These are phyloP conservation scores for Mythimna ferrago DNA, from an alignment of 2,888 invertebrate species.

Conservation along the genomic window DNA sequence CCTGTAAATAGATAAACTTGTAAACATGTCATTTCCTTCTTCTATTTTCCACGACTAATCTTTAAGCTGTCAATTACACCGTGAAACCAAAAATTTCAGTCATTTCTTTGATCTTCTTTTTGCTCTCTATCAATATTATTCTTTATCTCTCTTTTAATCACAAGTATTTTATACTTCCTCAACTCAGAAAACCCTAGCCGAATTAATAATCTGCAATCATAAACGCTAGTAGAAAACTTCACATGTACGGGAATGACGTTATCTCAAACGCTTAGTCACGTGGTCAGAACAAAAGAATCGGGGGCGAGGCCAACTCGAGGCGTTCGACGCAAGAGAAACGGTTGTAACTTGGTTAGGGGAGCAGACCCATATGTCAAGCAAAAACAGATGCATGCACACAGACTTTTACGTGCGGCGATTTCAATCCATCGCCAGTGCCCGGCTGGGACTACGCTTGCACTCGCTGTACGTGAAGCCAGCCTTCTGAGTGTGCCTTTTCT, in stretches of 20 bases:
- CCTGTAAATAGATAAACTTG: neutral
- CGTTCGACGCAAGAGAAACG: no score
- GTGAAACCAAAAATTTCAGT: neutral
- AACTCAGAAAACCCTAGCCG: no score
- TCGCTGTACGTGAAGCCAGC: neutral
- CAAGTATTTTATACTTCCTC: neutral
- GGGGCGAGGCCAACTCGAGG: no score
- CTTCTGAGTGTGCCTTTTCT: slow-evolving; percentile 5
- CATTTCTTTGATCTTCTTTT: no score
- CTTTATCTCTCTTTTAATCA: neutral
- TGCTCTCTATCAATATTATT: neutral
- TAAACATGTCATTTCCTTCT: neutral
- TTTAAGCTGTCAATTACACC: neutral
- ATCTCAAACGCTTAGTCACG: no score
- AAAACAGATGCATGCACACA: neutral
- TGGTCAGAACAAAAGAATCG: no score
- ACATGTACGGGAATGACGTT: no score
- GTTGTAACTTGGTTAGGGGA: no score
- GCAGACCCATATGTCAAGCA: no score
- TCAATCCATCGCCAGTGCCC: neutral
- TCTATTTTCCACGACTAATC: neutral
- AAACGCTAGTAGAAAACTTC: no score
- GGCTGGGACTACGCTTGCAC: neutral
- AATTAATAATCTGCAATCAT: no score
- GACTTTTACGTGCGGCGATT: neutral